Evolutionary conservation across 1,140 invertebrate genomes (phyloP), one percentile per base, ranked within the genome.

Genomic region (Harpegnathos saltator): DNA sequence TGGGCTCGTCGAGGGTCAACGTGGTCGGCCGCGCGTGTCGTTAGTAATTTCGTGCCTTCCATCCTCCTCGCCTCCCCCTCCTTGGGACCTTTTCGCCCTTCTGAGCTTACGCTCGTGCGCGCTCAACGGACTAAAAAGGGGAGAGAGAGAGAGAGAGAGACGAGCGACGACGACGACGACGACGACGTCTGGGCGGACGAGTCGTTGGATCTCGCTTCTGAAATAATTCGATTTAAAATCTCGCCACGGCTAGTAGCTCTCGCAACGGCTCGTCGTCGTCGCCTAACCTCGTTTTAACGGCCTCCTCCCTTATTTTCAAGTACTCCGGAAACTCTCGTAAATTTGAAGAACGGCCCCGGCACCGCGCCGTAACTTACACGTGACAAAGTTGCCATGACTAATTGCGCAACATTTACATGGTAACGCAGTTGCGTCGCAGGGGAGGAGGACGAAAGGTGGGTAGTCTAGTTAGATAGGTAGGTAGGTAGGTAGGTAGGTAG

Each of bases 361-460:
- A 19, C 33, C 22, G 58, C 61, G 50, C 62, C 83, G 83, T 74
- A 85, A 85, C 83, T 85, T 82, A 85, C 68, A 81, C 78, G 78
- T 73, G 83, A 82, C 78, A 85, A 82, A 85, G 59, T 85, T 85
- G 82, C 68, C 68, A 82, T 82, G 83, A 85, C 78, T 85, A 85
- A 85, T 85, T 82, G 83, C 80, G 54, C 68, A 82, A 74, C 83
- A 84, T 84, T 84, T 84, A 84, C 83, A 82, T 82, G 77, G 77
- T 63, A 84, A 83, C 73, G 82, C 72, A 66, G 62, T 83, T 83
- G 82, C 62, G 73, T 78, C 50, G 62, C n/a, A 3, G 29, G 7
- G 7, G 33, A 22, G 15, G 1, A 17, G n/a, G 62, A n/a, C n/a
- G n/a, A n/a, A n/a, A n/a, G n/a, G n/a, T n/a, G n/a, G n/a, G n/a